Evolutionary conservation across 2,113 vertebrate species (phyloP), one percentile per base, ranked within the genome.

Genomic region (Phrynosoma platyrhinos): DNA sequence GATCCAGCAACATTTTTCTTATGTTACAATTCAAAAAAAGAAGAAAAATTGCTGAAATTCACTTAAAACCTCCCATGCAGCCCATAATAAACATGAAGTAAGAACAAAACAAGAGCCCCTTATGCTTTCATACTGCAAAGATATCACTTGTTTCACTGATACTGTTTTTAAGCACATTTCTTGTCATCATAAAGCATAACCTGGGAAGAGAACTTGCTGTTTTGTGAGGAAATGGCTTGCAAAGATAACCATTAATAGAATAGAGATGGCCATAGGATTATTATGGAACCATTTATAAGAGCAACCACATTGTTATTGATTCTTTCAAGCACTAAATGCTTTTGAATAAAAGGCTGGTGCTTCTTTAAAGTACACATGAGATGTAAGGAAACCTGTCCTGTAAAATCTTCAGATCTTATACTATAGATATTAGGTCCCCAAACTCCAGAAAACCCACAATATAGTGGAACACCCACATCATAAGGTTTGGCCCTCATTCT

Each of bases 191-290:
- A 76, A 88, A 83, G 58, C 80, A 66, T 66, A 76, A 27, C 9
- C 8, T 81, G 23, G 10, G 14, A 53, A 42, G 18, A 47, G 42
- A 82, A 27, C 18, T 23, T 68, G 42, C 71, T 2, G 1, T 83
- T 88, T 88, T 76, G 20, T 36, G 32, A 88, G 80, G 79, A 83
- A 88, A 88, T 82, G 79, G 79, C 55, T 82, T 82, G 55, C 53
- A 72, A 47, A 87, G 69, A 75, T 82, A 75, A 82, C 36, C 13
- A 9, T 87, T 82, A 75, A 75, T 77, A 88, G 55, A 82, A 32
- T 40, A 25, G 80, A 82, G 80, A 68, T 52, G 18, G 55, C 79
- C 66, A 25, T 25, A 66, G 42, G 47, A 40, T 88, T 82, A 32
- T 83, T 88, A 62, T 68, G 58, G 68, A 52, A 40, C 23, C 79